Evolutionary conservation across 2,888 invertebrate genomes (phyloP).

Genomic region (Andrena minutula): DNA sequence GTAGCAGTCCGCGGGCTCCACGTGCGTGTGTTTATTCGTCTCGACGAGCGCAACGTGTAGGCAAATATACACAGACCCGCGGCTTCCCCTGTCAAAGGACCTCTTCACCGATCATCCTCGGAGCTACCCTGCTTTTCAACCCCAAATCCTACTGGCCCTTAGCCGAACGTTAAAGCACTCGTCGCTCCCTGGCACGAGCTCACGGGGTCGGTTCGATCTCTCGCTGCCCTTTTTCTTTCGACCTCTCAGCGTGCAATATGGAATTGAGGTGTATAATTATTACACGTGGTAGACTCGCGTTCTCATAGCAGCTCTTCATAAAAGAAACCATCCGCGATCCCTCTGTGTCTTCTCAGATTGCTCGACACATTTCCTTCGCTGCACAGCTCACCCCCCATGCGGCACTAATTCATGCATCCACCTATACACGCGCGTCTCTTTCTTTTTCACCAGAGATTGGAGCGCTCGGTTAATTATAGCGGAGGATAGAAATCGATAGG

Average conservation of each 20-base stretch:
- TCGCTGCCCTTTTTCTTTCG: too few species aligned
- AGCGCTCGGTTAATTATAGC: slow-evolving; percentile 56
- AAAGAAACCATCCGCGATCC: slow-evolving; percentile 27
- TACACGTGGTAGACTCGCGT: slow-evolving; percentile 10
- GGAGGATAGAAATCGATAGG: slow-evolving; percentile 44
- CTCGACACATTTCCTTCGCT: slow-evolving; percentile 26
- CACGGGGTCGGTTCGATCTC: slow-evolving; percentile 7
- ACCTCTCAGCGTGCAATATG: too few species aligned
- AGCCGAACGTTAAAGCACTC: slow-evolving; percentile 20
- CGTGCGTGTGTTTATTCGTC: slow-evolving; percentile 54
- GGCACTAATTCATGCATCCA: slow-evolving; percentile 38
- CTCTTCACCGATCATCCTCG: slow-evolving; percentile 42
- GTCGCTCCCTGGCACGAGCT: not conserved
- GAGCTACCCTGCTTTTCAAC: slow-evolving; percentile 41
- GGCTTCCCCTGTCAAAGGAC: slow-evolving; percentile 45
- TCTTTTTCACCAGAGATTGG: slow-evolving; percentile 37
- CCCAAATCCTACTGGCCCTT: slow-evolving; percentile 53
- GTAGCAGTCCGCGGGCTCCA: slow-evolving; percentile 8
- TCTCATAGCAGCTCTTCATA: slow-evolving; percentile 7
- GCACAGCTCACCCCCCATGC: slow-evolving; percentile 50
- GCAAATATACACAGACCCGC: slow-evolving; percentile 48
- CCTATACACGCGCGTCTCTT: slow-evolving; percentile 9
- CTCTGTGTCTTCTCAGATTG: slow-evolving; percentile 17
- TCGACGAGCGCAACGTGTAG: slow-evolving; percentile 30
- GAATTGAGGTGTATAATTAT: too few species aligned